phyloP scores from a whole-genome alignment of 2,888 invertebrate genomes.

The Galerucella calmariensis region DNA sequence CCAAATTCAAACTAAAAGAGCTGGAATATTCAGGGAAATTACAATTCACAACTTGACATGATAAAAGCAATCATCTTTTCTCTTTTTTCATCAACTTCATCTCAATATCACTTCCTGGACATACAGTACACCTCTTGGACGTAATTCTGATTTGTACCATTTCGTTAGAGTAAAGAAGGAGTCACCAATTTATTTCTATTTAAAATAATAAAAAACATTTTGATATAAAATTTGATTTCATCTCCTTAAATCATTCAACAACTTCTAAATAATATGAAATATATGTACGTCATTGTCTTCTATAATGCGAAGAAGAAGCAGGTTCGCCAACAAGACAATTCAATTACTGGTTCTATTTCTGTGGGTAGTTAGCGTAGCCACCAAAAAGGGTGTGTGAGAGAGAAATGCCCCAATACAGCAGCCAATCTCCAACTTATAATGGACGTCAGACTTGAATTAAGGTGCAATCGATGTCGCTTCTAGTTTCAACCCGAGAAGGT shows the following conservation, averaged over 20 bases:
- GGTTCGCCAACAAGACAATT: constrained; percentile 65
- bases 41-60: no score
- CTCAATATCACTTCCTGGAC: no score
- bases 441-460: constrained; percentile 60
- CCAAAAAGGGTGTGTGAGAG: constrained; percentile 39
- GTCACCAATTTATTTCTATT: no score
- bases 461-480: constrained; percentile 60
- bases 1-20: no score
- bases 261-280: background rate
- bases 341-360: constrained; percentile 65
- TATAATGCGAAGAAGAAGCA: constrained; percentile 36
- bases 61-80: no score
- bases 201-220: no score
- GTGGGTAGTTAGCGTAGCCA: constrained; percentile 59
- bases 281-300: constrained; percentile 12
- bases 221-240: background rate
- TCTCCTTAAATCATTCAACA: background rate
- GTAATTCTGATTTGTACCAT: no score
- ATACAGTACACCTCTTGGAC: no score
- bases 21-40: no score
- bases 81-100: no score
- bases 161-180: no score
- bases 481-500: constrained; percentile 40
- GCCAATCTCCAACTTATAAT: constrained; percentile 56
- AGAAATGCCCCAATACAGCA: constrained; percentile 40